Evolutionary conservation across 1,140 invertebrate species (phyloP), one percentile per base, ranked within the genome.

Genomic region (Medauroidea extradentata): DNA sequence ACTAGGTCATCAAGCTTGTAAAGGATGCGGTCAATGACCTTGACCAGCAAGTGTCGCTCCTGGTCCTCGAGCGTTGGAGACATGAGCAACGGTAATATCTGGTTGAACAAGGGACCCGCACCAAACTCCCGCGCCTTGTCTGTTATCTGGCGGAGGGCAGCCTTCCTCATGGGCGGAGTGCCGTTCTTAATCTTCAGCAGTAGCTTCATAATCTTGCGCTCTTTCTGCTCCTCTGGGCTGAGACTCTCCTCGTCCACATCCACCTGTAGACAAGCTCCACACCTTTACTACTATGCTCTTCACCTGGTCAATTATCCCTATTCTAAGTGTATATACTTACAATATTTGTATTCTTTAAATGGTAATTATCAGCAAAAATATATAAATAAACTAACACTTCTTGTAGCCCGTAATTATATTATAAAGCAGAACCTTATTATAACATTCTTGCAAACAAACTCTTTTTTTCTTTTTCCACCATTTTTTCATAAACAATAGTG

Each of bases 1-100:
- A 99, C 98, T 50, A 99, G 80, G 78, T 99, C 98, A 70, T 99
- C 98, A 42, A 99, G 76, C 79, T 99, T 99, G 75, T 99, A 99
- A 1, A 99, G 77, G 73, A 99, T 97, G 39, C 98, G 81, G 75
- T 99, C 97, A 67, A 99, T 99, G 49, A 99, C 95, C 84, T 99
- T 99, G 0, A 99, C 98, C n/a, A 99, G 80, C 57, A 99, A 83
- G 86, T 99, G 98, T 27, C 98, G 82, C 73, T 99, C 98, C 76
- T 99, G 98, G 78, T 99, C 98, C 78, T 99, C 98, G 0, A 99
- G 78, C 0, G 97, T 99, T 0, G 98, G 98, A 8, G 96, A 99
- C 98, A 99, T 99, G 4, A 99, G 83, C 41, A 99, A 78, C 0
- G 98, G 98, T 18, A 99, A 75, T 66, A 99, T 99, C 77, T 99